phyloP scores from a whole-genome alignment of 2,797 vertebrate species.

The Psittacula derbiana region DNA sequence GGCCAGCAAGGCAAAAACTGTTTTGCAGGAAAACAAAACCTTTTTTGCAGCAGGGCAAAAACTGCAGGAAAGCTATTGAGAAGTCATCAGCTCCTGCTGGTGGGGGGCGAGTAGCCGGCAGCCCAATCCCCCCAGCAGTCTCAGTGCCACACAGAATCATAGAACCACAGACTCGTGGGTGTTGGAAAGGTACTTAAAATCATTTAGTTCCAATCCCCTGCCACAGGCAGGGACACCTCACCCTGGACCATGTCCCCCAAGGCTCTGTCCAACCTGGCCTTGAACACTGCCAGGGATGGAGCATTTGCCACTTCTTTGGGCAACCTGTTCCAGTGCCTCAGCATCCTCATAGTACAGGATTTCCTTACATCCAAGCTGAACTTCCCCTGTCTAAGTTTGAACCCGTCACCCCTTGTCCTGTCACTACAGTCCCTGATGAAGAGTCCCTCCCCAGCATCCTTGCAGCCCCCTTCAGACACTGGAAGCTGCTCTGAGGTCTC shows the following conservation, averaged over 20 bases:
- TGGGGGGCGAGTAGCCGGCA: not conserved
- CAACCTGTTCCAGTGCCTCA: too few species aligned
- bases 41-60: not conserved
- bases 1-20: not conserved
- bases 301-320: too few species aligned
- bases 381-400: too few species aligned
- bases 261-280: not conserved
- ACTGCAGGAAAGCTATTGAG: not conserved
- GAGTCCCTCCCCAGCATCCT: not conserved
- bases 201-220: not conserved
- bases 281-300: not conserved
- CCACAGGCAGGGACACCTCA: not conserved
- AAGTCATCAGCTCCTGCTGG: not conserved
- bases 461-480: not conserved
- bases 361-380: too few species aligned
- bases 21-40: not conserved
- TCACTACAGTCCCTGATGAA: not conserved
- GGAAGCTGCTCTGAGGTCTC: not conserved
- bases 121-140: not conserved
- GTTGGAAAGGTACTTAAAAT: not conserved
- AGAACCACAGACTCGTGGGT: not conserved
- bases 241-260: not conserved
- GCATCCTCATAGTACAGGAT: too few species aligned
- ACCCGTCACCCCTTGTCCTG: not conserved
- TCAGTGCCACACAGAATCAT: not conserved